phyloP scores from a whole-genome alignment of 2,797 vertebrate genomes.

The Mionectes olivaceus region DNA sequence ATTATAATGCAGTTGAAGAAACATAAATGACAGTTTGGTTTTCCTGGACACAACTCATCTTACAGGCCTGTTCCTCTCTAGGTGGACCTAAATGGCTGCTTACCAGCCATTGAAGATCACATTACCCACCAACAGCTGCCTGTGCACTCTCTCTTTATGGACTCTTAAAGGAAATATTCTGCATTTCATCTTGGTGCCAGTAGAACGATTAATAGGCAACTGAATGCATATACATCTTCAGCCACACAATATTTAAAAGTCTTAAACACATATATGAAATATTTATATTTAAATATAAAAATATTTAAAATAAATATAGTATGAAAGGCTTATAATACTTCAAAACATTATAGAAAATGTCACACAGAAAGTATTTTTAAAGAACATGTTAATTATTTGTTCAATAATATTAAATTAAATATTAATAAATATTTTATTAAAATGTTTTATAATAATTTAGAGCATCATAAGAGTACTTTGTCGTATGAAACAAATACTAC shows the following conservation, averaged over 20 bases:
- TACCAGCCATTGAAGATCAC: background rate
- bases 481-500: background rate
- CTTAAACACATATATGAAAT: background rate
- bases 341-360: background rate
- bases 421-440: background rate
- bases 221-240: background rate
- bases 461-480: background rate
- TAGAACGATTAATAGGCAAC: background rate
- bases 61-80: background rate
- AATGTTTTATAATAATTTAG: background rate
- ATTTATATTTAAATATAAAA: too few relatives aligned
- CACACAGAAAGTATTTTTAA: background rate
- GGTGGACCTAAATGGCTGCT: background rate
- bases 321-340: background rate
- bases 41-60: background rate
- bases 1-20: background rate
- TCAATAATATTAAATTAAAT: background rate
- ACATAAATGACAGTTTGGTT: background rate
- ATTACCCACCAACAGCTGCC: background rate
- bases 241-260: background rate
- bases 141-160: background rate
- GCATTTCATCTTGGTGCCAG: background rate
- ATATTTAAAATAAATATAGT: background rate
- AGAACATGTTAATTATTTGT: background rate
- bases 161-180: background rate